Evolutionary conservation across 2,797 vertebrate genomes (phyloP).

Genomic region (Chanos chanos): DNA sequence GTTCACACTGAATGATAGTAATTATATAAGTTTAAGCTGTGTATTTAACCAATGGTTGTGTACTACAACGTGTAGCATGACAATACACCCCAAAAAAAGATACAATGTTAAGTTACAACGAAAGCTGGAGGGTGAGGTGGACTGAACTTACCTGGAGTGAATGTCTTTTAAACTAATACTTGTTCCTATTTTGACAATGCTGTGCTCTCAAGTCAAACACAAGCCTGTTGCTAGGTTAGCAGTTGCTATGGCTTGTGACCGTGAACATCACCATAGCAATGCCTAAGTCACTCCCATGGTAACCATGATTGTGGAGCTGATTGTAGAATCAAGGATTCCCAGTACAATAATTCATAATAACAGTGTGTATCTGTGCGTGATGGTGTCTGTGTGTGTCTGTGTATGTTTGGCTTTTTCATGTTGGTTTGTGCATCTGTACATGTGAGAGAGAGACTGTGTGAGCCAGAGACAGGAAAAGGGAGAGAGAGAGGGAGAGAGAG

Average conservation of each 20-base stretch:
- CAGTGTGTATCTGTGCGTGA: not conserved
- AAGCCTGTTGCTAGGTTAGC: not conserved
- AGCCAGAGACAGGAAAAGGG: too few relatives aligned
- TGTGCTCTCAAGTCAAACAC: not conserved
- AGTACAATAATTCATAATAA: too few relatives aligned
- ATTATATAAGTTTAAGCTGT: too few relatives aligned
- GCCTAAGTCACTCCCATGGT: not conserved
- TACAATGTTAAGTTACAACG: too few relatives aligned
- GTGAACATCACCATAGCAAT: not conserved
- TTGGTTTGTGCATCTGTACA: not conserved
- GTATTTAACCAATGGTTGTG: too few relatives aligned
- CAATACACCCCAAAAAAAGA: too few relatives aligned
- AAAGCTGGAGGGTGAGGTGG: too few relatives aligned
- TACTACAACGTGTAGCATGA: too few relatives aligned
- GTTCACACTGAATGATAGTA: too few relatives aligned
- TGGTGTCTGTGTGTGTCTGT: slow-evolving; percentile 14
- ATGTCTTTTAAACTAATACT: not conserved
- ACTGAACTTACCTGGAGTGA: too few relatives aligned
- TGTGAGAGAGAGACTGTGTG: not conserved
- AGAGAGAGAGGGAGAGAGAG: not conserved
- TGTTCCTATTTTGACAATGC: not conserved
- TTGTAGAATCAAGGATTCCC: not conserved
- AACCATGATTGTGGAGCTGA: not conserved
- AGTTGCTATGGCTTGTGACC: not conserved
- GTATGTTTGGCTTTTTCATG: slow-evolving; percentile 4